Evolutionary conservation across 2,797 vertebrate species (phyloP).

Genomic region (Anguilla obscura): DNA sequence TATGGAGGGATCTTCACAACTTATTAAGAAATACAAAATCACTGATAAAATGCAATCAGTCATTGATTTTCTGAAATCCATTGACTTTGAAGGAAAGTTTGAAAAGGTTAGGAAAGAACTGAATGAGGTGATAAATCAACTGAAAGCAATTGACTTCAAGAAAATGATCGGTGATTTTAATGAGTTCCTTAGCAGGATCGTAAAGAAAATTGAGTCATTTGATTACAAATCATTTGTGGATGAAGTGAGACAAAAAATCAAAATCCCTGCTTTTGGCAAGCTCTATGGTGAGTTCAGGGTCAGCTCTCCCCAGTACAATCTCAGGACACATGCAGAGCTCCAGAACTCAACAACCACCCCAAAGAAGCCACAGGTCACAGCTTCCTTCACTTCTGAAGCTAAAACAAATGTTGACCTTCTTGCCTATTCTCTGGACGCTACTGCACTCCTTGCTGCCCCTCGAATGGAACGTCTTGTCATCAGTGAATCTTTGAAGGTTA

Average conservation of each 20-base stretch:
- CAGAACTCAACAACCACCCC: slow-evolving; percentile 75
- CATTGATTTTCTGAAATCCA: slow-evolving; percentile 67
- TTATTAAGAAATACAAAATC: slow-evolving; percentile 79
- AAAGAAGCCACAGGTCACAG: slow-evolving; percentile 74
- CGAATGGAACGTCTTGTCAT: slow-evolving; percentile 71
- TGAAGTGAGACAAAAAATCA: slow-evolving; percentile 75
- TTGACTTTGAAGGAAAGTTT: slow-evolving; percentile 72
- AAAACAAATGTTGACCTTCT: slow-evolving; percentile 74
- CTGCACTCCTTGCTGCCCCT: slow-evolving; percentile 71
- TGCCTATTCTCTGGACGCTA: slow-evolving; percentile 77
- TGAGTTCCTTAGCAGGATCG: slow-evolving; percentile 68
- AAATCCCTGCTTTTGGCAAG: slow-evolving; percentile 85
- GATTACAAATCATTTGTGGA: slow-evolving; percentile 80
- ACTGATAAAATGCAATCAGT: slow-evolving; percentile 76
- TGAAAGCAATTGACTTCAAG: slow-evolving; percentile 78
- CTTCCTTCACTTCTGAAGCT: slow-evolving; percentile 75
- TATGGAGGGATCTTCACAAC: slow-evolving; percentile 76
- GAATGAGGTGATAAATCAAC: slow-evolving; percentile 69
- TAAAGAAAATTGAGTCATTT: slow-evolving; percentile 76
- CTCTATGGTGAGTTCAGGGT: slow-evolving; percentile 80
- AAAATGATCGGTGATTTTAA: slow-evolving; percentile 76
- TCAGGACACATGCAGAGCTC: slow-evolving; percentile 74
- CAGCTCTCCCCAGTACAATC: slow-evolving; percentile 77
- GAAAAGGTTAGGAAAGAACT: slow-evolving; percentile 66
- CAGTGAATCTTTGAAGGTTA: slow-evolving; percentile 77